Evolutionary conservation across 1,140 invertebrate species (phyloP), one percentile per base, ranked within the genome.

Genomic region (Halesus radiatus): DNA sequence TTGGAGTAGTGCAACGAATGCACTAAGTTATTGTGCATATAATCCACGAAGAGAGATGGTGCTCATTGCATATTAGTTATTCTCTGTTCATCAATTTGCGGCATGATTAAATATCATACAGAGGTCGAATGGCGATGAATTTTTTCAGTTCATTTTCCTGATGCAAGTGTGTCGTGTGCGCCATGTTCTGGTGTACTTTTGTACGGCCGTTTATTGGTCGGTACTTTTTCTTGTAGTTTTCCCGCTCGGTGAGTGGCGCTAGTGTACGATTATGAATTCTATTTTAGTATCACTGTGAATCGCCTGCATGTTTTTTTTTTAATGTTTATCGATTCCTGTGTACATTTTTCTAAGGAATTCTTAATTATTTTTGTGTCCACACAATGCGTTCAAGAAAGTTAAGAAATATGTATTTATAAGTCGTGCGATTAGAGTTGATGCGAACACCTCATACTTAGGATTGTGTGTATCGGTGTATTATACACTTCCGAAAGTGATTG

Each of bases 51-150:
- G 32, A 70, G 45, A 52, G 66, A 70, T 50, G 66, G 45, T 50
- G 32, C 37, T n/a, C 26, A 26, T 26, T 66, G 37, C 37, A 45
- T 45, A n/a, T 22, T 66, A 66, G 22, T 32, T 66, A 70, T 70
- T 70, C 6, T 52, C 20, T 70, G 37, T 70, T 70, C 20, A 3
- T 70, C 32, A 50, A 52, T 70, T 37, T 52, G 22, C 37, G 2
- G n/a, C 15, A 52, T 70, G 45, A 70, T 70, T 70, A 70, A 70
- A 70, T 70, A 70, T 70, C 66, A 70, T 8, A 45, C 66, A 70
- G 66, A 70, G 66, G 66, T 70, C 66, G 66, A 70, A 70, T 70
- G 37, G 32, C 4, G 18, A 45, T 6, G 15, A 45, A 6, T 70
- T 52, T 70, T 66, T 22, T 23, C 29, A 5, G 15, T 70, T 45